Conservation (phyloP, 2,797 vertebrate species). For the Thaleichthys pacificus region DNA sequence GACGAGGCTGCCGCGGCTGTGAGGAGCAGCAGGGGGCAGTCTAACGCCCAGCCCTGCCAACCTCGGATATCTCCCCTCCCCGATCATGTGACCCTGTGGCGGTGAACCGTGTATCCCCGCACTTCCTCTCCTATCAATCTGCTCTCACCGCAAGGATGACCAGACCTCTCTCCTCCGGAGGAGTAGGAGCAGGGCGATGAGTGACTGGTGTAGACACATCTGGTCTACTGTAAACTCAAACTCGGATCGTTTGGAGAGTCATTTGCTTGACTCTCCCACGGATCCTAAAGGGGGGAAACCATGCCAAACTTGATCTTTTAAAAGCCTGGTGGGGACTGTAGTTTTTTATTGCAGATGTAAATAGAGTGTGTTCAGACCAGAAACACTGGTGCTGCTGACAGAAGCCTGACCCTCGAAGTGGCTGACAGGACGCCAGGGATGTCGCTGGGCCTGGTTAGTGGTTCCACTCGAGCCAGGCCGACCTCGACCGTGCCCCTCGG, state of each 20-base stretch:
- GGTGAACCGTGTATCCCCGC: background rate
- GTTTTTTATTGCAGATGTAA: background rate
- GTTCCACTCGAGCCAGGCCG: background rate
- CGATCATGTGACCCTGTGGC: background rate
- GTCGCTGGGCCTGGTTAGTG: background rate
- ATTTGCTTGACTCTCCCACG: too few species aligned
- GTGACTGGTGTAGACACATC: slow-evolving; percentile 1
- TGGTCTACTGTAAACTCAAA: background rate
- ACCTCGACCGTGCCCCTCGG: background rate
- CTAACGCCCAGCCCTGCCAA: background rate
- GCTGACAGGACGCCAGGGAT: background rate
- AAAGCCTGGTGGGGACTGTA: background rate
- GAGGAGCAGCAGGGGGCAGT: background rate
- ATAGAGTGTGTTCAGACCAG: background rate
- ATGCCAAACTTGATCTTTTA: background rate
- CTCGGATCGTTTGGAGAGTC: too few species aligned
- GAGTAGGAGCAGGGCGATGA: background rate
- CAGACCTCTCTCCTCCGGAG: background rate
- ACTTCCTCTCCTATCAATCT: background rate
- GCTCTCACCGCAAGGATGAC: slow-evolving; percentile 17
- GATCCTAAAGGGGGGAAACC: background rate
- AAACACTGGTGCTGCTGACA: background rate
- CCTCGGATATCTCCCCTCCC: slow-evolving; percentile 9
- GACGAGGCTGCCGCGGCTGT: background rate
- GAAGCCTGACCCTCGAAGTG: background rate